Evolutionary conservation across 2,797 vertebrate genomes (phyloP).

Genomic region (Ceryle rudis): DNA sequence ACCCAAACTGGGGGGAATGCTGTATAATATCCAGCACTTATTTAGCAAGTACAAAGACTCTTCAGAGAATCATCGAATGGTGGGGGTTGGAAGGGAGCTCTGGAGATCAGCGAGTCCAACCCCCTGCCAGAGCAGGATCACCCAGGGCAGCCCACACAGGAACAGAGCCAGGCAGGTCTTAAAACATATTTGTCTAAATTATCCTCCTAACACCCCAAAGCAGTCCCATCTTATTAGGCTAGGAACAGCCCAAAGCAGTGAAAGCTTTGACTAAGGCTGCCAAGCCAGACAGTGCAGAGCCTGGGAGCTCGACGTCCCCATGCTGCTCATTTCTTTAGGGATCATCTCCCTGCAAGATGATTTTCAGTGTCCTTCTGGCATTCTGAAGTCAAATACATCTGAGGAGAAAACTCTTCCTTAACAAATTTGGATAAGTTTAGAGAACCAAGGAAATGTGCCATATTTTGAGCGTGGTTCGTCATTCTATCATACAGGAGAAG

Average conservation of each 20-base stretch:
- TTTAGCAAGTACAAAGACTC: background rate
- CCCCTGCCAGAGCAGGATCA: no score
- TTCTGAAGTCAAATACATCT: background rate
- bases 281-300: background rate
- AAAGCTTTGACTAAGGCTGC: background rate
- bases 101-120: no score
- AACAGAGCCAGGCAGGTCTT: background rate
- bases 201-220: background rate
- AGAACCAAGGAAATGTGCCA: background rate
- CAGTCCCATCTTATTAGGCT: no score
- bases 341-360: rapidly evolving
- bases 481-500: rapidly evolving
- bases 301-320: rapidly evolving
- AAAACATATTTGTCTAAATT: background rate
- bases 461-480: background rate
- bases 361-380: background rate
- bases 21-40: background rate
- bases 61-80: no score
- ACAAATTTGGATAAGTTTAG: background rate
- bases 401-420: background rate
- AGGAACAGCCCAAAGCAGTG: background rate
- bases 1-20: background rate
- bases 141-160: no score
- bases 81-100: no score
- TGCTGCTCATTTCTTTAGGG: background rate